phyloP scores from a whole-genome alignment of 2,797 vertebrate genomes.

The Gallinago nigripennis region DNA sequence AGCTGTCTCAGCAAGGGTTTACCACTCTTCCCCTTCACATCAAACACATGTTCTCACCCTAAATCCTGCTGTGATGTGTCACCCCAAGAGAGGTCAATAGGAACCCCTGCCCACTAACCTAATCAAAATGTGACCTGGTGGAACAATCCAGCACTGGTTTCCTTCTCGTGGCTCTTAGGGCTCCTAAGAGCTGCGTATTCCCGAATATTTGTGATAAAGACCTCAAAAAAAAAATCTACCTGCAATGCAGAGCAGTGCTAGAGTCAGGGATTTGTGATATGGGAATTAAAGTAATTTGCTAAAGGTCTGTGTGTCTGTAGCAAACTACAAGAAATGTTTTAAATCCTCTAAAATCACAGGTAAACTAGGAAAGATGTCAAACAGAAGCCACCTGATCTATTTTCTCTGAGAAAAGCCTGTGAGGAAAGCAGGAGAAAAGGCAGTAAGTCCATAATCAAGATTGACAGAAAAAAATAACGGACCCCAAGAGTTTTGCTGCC shows the following conservation, averaged over 20 bases:
- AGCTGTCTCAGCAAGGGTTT: neutral
- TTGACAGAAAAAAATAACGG: neutral
- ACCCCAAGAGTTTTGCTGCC: neutral
- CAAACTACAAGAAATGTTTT: neutral
- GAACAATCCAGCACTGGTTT: neutral
- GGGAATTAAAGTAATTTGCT: neutral
- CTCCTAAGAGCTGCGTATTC: neutral
- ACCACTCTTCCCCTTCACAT: neutral
- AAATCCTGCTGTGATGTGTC: neutral
- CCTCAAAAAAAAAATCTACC: neutral
- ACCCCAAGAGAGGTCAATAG: neutral
- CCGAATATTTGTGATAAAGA: neutral
- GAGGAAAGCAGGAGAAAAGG: neutral
- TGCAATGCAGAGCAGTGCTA: neutral
- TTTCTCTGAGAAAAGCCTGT: neutral
- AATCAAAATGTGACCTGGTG: neutral
- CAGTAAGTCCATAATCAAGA: neutral
- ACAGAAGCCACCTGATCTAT: neutral
- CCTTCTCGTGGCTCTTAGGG: neutral
- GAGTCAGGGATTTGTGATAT: neutral
- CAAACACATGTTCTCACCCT: neutral
- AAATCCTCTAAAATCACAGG: neutral
- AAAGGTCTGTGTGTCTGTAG: neutral
- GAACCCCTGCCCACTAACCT: neutral
- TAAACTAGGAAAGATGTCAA: neutral